These are phyloP conservation scores for Peromyscus nudipes DNA, from an alignment of 2,797 vertebrate genomes.

Conservation along the genomic window DNA sequence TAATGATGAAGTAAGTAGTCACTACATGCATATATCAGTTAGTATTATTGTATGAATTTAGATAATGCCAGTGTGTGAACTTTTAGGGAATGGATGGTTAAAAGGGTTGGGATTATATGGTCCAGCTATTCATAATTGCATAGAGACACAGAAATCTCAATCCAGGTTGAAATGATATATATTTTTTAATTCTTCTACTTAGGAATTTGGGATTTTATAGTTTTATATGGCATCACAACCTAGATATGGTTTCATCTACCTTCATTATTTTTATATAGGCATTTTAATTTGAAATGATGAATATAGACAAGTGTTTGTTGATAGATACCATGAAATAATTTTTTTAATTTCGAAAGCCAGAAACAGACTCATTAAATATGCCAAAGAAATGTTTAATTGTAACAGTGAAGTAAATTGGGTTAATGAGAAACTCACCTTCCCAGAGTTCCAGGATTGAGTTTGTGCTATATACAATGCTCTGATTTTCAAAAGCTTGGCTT, in stretches of 20 bases:
- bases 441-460: background rate
- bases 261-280: background rate
- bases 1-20: background rate
- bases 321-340: background rate
- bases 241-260: background rate
- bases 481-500: background rate
- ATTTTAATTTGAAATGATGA: constrained; percentile 10
- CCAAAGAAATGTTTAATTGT: constrained; percentile 54
- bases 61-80: background rate
- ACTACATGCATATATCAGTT: background rate
- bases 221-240: background rate
- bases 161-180: background rate
- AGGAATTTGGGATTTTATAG: background rate
- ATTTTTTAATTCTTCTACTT: background rate
- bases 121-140: background rate
- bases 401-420: background rate
- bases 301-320: background rate
- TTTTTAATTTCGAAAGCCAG: constrained; percentile 47
- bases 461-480: background rate
- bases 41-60: background rate
- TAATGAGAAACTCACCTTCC: background rate
- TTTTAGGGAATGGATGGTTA: constrained; percentile 25
- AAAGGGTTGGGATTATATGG: constrained; percentile 25
- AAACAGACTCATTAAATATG: constrained; percentile 43
- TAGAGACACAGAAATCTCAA: background rate